Evolutionary conservation across 30 jellyfish, hydroid and myxozoan species (phyloP), one percentile per base, ranked within the genome.

Genomic region (Calvadosia cruxmelitensis): DNA sequence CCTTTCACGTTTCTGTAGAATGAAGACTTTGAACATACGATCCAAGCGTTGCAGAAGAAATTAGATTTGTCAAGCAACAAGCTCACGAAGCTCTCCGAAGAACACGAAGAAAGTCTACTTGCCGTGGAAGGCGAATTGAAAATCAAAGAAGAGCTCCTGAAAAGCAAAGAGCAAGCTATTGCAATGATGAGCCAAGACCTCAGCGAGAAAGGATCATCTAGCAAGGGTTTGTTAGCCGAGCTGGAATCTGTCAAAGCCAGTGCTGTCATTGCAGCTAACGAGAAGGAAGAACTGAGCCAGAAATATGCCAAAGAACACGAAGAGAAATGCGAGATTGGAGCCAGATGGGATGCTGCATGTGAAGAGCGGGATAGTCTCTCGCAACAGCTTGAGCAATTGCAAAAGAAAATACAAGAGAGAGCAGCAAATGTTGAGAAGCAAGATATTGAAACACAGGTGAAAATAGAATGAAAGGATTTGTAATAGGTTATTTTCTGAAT

Each of bases 161-260:
- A 66, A 29, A 76, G 86, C 67, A 76, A 76, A 30, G n/a, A 53
- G 2, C 86, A 76, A 50, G 53, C 86, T 34, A 50, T 76, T 31
- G 71, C 66, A 10, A 76, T 76, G 79, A 65, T 77, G 63, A 75
- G 68, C n/a, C 67, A 61, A 30, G 90, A 77, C 27, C 61, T 77
- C 2, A 80, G 68, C 0, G 90, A 68, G 29, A 77, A 77, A 53
- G 90, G 61, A 13, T 27, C 81, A 3, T 64, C 33, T 2, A 26
- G 68, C 33, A 13, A 30, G 35, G 72, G 62, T 0, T 76, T 77
- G 33, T 35, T 69, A 28, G 64, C 48, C 50, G 68, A 77, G 50
- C 26, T 68, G 49, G 27, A 31, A 1, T 64, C 72, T 31, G 61
- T 68, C 29, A 72, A 76, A 42, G 10, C 20, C 57, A 42, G 20